phyloP scores from a whole-genome alignment of 2,888 invertebrate species.

The Aphidoletes aphidimyza region DNA sequence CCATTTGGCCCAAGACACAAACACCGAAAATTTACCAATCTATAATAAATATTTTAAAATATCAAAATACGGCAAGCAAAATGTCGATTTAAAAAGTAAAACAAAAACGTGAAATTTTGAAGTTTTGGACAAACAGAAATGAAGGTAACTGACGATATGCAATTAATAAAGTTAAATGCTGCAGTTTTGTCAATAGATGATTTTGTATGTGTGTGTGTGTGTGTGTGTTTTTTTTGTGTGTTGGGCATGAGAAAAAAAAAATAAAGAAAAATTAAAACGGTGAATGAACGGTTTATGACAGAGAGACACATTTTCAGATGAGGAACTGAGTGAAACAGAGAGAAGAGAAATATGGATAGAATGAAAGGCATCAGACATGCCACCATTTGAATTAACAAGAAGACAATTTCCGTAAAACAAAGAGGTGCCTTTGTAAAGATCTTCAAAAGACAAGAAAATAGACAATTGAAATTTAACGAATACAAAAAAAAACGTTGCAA shows the following conservation, averaged over 20 bases:
- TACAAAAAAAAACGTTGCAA: too few relatives aligned
- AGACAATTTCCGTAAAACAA: not conserved
- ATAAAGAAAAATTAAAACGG: not conserved
- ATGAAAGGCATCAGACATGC: not conserved
- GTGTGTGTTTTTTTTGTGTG: too few relatives aligned
- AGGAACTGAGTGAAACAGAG: not conserved
- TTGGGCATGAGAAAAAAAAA: too few relatives aligned
- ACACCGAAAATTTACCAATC: not conserved
- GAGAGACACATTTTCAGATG: conserved; percentile 10
- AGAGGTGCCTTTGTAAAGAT: not conserved
- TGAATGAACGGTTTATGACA: not conserved
- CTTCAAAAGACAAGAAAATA: not conserved
- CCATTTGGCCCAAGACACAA: too few relatives aligned
- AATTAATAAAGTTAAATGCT: not conserved
- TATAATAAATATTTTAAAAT: conserved; percentile 2
- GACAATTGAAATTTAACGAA: not conserved
- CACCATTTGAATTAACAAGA: not conserved
- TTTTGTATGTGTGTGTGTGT: too few relatives aligned
- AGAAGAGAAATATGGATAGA: conserved; percentile 28
- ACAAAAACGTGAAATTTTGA: not conserved
- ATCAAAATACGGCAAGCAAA: not conserved
- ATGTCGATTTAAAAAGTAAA: too few relatives aligned
- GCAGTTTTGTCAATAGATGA: too few relatives aligned
- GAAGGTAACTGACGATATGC: not conserved
- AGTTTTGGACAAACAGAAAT: not conserved